Evolutionary conservation across 1,140 invertebrate species (phyloP).

Genomic region (Lordiphosa mommai): DNA sequence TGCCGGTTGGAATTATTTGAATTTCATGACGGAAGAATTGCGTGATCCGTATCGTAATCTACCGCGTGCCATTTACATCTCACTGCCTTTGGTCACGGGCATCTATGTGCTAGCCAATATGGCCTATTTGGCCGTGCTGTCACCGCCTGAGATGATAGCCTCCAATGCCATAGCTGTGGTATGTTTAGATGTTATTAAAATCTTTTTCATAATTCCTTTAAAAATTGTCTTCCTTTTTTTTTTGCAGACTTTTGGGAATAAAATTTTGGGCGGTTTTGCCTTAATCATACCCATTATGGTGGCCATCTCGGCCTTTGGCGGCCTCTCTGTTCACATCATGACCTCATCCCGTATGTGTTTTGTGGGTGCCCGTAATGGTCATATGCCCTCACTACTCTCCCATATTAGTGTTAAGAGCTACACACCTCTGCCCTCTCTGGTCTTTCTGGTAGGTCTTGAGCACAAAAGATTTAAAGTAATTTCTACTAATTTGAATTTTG

Average conservation of each 20-base stretch:
- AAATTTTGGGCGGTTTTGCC: constrained; percentile 85
- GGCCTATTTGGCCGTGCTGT: constrained; percentile 95
- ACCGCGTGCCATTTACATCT: constrained; percentile 96
- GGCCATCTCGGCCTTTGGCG: constrained; percentile 91
- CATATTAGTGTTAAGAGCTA: constrained; percentile 90
- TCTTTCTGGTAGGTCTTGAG: constrained; percentile 87
- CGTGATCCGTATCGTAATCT: constrained; percentile 96
- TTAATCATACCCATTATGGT: constrained; percentile 93
- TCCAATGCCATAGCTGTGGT: constrained; percentile 97
- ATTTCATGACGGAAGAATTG: constrained; percentile 98
- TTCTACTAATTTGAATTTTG: constrained; percentile 62
- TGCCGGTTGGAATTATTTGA: constrained; percentile 97
- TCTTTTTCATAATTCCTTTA: constrained; percentile 5
- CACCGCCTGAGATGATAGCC: constrained; percentile 88
- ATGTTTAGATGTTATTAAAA: constrained; percentile 77
- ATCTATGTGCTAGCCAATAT: constrained; percentile 97
- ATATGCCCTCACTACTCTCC: constrained; percentile 91
- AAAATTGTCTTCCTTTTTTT: neutral
- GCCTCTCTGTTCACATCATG: constrained; percentile 93
- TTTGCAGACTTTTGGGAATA: constrained; percentile 89
- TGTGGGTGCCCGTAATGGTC: constrained; percentile 93
- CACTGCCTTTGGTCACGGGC: constrained; percentile 92
- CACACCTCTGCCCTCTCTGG: constrained; percentile 91
- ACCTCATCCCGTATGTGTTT: constrained; percentile 94
- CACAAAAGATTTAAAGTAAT: constrained; percentile 54